A percentile compares a stretch with the other conserved stretches of the same genome.
phyloP scores from a whole-genome alignment of 2,888 invertebrate genomes.

The Drosophila mettleri region DNA sequence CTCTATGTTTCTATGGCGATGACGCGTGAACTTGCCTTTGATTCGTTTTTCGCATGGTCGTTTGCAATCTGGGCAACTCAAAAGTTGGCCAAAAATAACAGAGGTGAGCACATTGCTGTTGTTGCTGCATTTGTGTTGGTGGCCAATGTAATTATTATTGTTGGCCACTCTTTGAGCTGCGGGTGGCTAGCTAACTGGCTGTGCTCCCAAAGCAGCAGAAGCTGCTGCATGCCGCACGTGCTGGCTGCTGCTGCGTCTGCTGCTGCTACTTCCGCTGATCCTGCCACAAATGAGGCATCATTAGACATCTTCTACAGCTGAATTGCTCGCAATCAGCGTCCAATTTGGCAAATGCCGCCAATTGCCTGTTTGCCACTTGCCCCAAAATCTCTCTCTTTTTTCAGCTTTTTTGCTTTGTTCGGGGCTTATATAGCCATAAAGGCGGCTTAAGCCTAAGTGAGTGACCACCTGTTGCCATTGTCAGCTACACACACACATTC shows the following conservation, averaged over 20 bases:
- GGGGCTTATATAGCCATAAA: conserved; percentile 65
- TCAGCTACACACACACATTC: conserved; percentile 21
- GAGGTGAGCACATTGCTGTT: conserved; percentile 32
- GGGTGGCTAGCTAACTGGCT: conserved; percentile 7
- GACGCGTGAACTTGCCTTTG: conserved; percentile 80
- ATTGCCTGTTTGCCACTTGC: conserved; percentile 26
- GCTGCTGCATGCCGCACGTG: conserved; percentile 71
- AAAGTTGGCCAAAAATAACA: conserved; percentile 69
- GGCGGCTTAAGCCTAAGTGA: conserved; percentile 57
- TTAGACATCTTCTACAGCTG: conserved; percentile 59
- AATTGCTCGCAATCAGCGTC: conserved; percentile 74
- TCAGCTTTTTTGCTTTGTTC: neutral
- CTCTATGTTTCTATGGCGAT: conserved; percentile 55
- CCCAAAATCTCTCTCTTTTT: conserved; percentile 3
- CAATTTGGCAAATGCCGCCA: conserved; percentile 79
- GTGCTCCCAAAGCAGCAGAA: conserved; percentile 25
- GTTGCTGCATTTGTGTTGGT: conserved; percentile 19
- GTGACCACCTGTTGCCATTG: conserved; percentile 75
- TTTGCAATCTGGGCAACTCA: conserved; percentile 28
- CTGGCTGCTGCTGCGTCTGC: conserved; percentile 12
- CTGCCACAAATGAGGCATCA: conserved; percentile 82
- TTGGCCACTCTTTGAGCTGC: conserved; percentile 20
- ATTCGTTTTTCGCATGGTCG: conserved; percentile 61
- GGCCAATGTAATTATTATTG: conserved; percentile 42
- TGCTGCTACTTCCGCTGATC: conserved; percentile 73